These are phyloP conservation scores for Todus mexicanus DNA, from an alignment of 2,797 vertebrate species.

Conservation along the genomic window DNA sequence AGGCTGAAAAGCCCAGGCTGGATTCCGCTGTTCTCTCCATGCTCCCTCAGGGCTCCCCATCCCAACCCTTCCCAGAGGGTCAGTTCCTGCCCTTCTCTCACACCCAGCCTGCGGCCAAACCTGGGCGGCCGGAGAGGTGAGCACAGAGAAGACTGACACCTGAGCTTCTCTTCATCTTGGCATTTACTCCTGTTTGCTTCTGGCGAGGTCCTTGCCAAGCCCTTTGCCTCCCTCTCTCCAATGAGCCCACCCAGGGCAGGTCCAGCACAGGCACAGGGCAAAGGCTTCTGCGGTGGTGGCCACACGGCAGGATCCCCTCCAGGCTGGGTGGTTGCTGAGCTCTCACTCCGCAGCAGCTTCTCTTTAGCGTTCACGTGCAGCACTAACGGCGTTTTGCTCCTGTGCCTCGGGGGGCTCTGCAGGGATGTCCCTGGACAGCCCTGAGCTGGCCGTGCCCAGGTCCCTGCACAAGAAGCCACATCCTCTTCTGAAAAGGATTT, in stretches of 20 bases:
- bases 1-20: background rate
- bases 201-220: background rate
- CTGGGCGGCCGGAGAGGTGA: background rate
- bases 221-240: background rate
- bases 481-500: background rate
- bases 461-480: rapidly evolving
- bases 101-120: background rate
- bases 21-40: background rate
- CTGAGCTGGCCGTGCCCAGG: rapidly evolving
- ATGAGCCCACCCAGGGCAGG: background rate
- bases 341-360: background rate
- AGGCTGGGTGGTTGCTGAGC: background rate
- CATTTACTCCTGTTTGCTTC: background rate
- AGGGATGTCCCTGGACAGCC: rapidly evolving
- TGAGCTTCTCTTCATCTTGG: background rate
- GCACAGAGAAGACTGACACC: background rate
- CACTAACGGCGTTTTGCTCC: background rate
- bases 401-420: background rate
- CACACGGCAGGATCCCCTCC: too few relatives aligned
- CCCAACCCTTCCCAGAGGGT: background rate
- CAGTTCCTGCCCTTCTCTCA: background rate
- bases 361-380: background rate
- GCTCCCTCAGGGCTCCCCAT: background rate
- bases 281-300: too few relatives aligned
- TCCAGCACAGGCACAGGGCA: too few relatives aligned